Base-by-base conservation (phyloP, 92 coral and sea anemone genomes). In the Pocillopora meandrina region DNA sequence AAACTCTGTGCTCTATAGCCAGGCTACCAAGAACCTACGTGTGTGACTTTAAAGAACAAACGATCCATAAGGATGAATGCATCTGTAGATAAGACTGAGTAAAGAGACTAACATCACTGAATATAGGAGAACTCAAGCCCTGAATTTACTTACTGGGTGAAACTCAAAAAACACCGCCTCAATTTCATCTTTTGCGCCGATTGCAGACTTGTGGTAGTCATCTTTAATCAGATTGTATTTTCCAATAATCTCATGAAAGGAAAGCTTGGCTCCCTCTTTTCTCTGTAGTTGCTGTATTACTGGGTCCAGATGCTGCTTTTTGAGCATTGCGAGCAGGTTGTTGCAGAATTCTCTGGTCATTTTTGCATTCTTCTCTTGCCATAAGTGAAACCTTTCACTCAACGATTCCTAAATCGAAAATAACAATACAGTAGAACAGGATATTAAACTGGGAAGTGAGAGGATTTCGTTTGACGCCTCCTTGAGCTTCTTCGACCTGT, bases 91-190 rank as follows among this genome's bases (percentile, higher is more conserved):
- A 26, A 26, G 31, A 26, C 31, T 1, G 31, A 26, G 31, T 26
- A 26, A 26, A 26, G 31, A 26, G 31, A 26, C 31, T 26, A 1
- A 26, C 31, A 26, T 26, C 1, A 26, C 31, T 26, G 31, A 26
- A 26, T 26, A 26, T 26, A 26, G 1, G 31, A 26, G 31, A 26
- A 26, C 1, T 26, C 1, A 12, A 59, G 10, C 18, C 62, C 18
- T 59, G 62, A 9, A 17, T 35, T 34, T 14, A 83, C 92, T 85
- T 76, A 89, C 92, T 16, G 92, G 92, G 57, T 89, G 89, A 47
- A 89, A 80, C 74, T 89, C 84, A 60, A 80, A 89, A 71, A 89
- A 89, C n/a, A 85, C 92, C 68, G 74, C 83, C 34, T 89, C 92
- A 81, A 88, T 73, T 10, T 85, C 90, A 59, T 89, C 90, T 61